A percentile compares a stretch with the other conserved stretches of the same genome.
These are phyloP conservation scores for Idaea aversata DNA, from an alignment of 2,888 invertebrate species.

Conservation along the genomic window DNA sequence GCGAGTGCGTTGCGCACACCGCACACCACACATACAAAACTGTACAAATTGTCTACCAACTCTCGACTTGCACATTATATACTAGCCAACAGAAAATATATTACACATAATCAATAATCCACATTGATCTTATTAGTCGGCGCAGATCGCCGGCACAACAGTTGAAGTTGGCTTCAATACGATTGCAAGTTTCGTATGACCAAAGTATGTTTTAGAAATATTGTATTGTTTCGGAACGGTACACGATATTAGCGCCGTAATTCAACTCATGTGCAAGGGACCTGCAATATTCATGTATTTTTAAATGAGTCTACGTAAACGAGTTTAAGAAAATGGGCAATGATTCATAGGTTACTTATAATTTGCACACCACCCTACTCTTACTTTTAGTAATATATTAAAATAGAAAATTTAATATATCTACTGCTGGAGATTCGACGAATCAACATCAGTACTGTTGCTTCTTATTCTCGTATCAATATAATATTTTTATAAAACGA, in stretches of 20 bases:
- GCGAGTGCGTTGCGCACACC: conserved; percentile 19
- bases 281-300: conserved; percentile 12
- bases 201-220: too few relatives aligned
- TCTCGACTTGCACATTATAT: conserved; percentile 47
- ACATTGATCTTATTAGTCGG: conserved; percentile 5
- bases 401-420: conserved; percentile 78
- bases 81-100: conserved; percentile 66
- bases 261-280: too few relatives aligned
- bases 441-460: conserved; percentile 51
- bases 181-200: too few relatives aligned
- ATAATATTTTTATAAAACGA: conserved; percentile 60
- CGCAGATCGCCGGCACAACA: too few relatives aligned
- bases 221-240: too few relatives aligned
- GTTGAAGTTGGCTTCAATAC: too few relatives aligned
- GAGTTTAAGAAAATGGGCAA: conserved; percentile 29
- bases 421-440: conserved; percentile 74
- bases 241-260: too few relatives aligned
- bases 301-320: conserved; percentile 42
- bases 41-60: conserved; percentile 60
- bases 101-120: conserved; percentile 49
- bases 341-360: conserved; percentile 43
- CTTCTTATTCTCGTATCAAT: conserved; percentile 44
- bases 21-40: conserved; percentile 37
- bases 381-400: conserved; percentile 72
- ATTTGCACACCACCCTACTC: conserved; percentile 58